Evolutionary conservation across 2,888 invertebrate species (phyloP).

Genomic region (Drosophila ezoana): DNA sequence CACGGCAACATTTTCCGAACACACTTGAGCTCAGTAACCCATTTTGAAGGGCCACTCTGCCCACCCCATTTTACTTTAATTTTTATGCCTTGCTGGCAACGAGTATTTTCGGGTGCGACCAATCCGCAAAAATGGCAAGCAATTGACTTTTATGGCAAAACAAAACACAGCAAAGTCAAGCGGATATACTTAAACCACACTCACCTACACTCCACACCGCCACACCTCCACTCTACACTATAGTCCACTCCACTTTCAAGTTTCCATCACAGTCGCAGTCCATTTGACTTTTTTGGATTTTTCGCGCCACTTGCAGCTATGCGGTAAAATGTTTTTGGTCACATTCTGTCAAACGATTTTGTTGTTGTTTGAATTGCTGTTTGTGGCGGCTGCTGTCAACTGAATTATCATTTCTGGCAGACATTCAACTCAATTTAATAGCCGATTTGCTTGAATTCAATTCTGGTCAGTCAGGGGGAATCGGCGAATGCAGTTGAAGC

Average conservation of each 20-base stretch:
- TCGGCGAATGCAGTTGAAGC: conserved; percentile 36
- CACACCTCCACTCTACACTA: conserved; percentile 10
- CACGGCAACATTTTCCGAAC: conserved; percentile 1
- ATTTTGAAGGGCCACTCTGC: conserved; percentile 39
- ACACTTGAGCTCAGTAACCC: conserved; percentile 64
- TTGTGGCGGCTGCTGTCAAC: conserved; percentile 20
- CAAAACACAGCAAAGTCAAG: conserved; percentile 49
- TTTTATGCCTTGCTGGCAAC: conserved; percentile 22
- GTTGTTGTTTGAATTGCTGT: conserved; percentile 25
- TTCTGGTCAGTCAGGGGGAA: conserved; percentile 36
- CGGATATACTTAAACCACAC: conserved; percentile 53
- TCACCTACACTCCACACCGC: conserved; percentile 8
- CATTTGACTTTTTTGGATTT: conserved; percentile 39
- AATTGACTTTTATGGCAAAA: conserved; percentile 73
- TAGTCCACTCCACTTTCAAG: conserved; percentile 9
- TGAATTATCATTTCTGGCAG: conserved; percentile 44
- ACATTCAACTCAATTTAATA: conserved; percentile 60
- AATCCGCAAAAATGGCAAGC: conserved; percentile 68
- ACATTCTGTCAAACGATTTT: conserved; percentile 30
- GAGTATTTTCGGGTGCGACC: conserved; percentile 35
- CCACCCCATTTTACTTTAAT: conserved; percentile 10
- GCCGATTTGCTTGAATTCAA: conserved; percentile 56
- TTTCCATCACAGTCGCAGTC: conserved; percentile 13
- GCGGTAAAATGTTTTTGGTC: conserved; percentile 19
- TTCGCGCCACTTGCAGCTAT: conserved; percentile 24